Base-by-base conservation (phyloP, 2,797 vertebrate genomes). In the Phoeniculus purpureus region DNA sequence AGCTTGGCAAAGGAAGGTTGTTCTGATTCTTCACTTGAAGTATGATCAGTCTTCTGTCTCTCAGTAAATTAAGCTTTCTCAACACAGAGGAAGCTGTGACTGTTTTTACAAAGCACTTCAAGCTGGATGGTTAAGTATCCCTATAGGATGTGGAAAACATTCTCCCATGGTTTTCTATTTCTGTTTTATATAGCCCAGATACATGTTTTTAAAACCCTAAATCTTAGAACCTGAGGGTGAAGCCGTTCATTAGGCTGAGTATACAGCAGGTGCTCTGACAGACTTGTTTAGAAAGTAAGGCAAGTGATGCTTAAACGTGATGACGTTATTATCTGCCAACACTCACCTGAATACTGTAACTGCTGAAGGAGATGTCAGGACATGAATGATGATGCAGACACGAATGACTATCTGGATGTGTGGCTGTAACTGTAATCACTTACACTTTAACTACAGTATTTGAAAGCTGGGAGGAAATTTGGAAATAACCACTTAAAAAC, bases 321-420 rank as follows among this genome's bases (percentile, higher is more conserved):
- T 50, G 47, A 12, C 25, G 15, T 34, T 56, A 15, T 29, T 62
- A n/a, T 3, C 68, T 80, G 40, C 32, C 16, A 15, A 50, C 7
- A 5, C 9, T 75, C 50, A 27, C 59, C 4, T 31, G n/a, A 81
- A 70, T 7, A 5, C 17, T 47, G 32, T 10, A 74, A 75, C 11
- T 67, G 34, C 37, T 29, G 60, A n/a, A 80, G 56, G 27, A 45
- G 21, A 61, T 81, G 20, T n/a, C 45, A 50, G 64, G 48, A 73
- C 43, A 72, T 0, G 0, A 6, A 58, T 8, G 67, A 37, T 12
- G 9, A 37, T 12, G 37, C 37, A 37, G 37, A 27, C 15, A 8
- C 2, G 21, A 90, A 54, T 17, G 25, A 20, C 20, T 54, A 51
- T 40, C 67, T 26, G 29, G 67, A 37, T 21, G 34, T 43, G n/a